Percentiles rank a stretch among this genome's conserved stretches.
Conservation (phyloP, 2,797 vertebrate genomes). For the Pseudomugil tenellus region DNA sequence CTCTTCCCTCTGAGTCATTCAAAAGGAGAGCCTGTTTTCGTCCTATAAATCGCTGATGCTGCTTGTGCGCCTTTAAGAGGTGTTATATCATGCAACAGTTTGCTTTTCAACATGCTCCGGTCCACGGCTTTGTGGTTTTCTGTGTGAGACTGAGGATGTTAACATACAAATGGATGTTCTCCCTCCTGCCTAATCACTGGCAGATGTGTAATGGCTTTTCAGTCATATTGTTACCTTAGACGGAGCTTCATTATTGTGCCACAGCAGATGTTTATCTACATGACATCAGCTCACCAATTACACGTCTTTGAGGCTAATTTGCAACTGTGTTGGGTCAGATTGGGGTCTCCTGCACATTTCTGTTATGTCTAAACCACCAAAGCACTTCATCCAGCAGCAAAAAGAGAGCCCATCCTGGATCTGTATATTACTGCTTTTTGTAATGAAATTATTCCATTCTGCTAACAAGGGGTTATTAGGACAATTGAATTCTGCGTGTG, state of each 20-base stretch:
- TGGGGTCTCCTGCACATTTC: constrained; percentile 59
- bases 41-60: constrained; percentile 57
- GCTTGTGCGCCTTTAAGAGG: constrained; percentile 52
- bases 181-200: constrained; percentile 61
- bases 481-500: constrained; percentile 75
- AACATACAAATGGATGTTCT: constrained; percentile 50
- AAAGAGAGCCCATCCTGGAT: constrained; percentile 63
- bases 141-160: constrained; percentile 32
- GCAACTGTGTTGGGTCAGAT: constrained; percentile 62
- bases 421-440: constrained; percentile 46
- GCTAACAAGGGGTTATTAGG: constrained; percentile 76
- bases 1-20: constrained; percentile 47
- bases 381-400: constrained; percentile 55
- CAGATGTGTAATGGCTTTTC: constrained; percentile 74
- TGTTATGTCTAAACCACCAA: constrained; percentile 51
- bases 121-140: constrained; percentile 54
- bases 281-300: constrained; percentile 79
- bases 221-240: constrained; percentile 77
- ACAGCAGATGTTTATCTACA: constrained; percentile 77
- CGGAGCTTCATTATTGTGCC: constrained; percentile 73
- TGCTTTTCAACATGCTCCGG: constrained; percentile 41
- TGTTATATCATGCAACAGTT: constrained; percentile 50
- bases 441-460: constrained; percentile 66
- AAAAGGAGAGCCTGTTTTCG: constrained; percentile 69
- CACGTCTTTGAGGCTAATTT: constrained; percentile 75